Conservation (phyloP, 2,113 vertebrate genomes). For the Noctilio leporinus region DNA sequence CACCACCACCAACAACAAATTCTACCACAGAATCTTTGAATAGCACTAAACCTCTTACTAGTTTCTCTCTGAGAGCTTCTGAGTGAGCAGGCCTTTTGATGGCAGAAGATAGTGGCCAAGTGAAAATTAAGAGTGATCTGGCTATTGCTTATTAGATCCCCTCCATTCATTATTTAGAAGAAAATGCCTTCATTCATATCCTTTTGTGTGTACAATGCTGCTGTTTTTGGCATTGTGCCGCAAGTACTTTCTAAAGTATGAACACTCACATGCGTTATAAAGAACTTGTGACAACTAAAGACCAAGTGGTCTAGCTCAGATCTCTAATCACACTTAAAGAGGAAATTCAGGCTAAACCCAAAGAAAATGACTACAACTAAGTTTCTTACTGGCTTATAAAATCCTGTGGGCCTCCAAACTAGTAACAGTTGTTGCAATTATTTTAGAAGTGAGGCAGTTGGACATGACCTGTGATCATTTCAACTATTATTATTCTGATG, state of each 20-base stretch:
- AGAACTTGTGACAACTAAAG: not conserved
- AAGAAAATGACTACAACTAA: not conserved
- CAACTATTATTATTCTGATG: not conserved
- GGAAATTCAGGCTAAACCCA: not conserved
- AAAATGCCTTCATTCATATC: not conserved
- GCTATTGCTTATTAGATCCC: not conserved
- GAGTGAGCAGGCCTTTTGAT: not conserved
- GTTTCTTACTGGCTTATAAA: not conserved
- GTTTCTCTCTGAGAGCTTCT: not conserved
- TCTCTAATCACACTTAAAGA: not conserved
- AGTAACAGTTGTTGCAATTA: not conserved
- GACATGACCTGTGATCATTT: not conserved
- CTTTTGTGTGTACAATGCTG: not conserved
- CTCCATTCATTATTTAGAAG: not conserved
- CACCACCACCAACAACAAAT: not conserved
- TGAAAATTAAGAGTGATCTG: not conserved
- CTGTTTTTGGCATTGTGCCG: accelerated
- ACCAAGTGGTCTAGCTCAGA: not conserved
- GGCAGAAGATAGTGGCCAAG: not conserved
- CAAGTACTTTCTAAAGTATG: not conserved
- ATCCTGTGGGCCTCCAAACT: not conserved
- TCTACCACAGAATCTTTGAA: not conserved
- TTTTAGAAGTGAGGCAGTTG: not conserved
- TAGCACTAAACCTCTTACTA: not conserved
- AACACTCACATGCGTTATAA: accelerated